Percentiles rank a stretch among this genome's conserved stretches.
Evolutionary conservation across 2,113 vertebrate species (phyloP).

Genomic region (Sceloporus tristichus): DNA sequence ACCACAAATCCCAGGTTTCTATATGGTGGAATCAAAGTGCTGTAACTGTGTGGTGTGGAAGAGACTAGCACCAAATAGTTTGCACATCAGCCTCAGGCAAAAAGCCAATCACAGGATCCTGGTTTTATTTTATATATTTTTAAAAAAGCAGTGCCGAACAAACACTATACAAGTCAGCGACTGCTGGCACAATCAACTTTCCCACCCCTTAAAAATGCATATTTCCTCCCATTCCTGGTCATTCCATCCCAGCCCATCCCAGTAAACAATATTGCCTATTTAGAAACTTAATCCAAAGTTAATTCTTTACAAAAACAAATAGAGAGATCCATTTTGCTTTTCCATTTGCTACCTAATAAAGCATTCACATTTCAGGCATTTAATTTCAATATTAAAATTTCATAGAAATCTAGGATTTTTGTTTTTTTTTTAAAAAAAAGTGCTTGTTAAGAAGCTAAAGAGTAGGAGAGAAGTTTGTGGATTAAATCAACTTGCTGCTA

Average conservation of each 20-base stretch:
- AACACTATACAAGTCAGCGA: slow-evolving; percentile 29
- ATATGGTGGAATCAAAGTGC: no score
- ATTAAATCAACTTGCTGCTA: slow-evolving; percentile 50
- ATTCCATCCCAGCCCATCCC: neutral
- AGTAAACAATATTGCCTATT: neutral
- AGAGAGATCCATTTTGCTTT: slow-evolving; percentile 42
- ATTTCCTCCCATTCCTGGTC: slow-evolving; percentile 2
- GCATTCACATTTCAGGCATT: slow-evolving; percentile 68
- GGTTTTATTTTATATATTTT: neutral
- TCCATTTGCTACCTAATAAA: slow-evolving; percentile 61
- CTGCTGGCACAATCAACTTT: slow-evolving; percentile 34
- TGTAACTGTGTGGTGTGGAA: no score
- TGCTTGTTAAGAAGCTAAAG: slow-evolving; percentile 65
- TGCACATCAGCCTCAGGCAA: slow-evolving; percentile 16
- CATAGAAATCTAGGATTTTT: slow-evolving; percentile 59
- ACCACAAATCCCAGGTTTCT: no score
- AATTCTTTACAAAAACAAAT: slow-evolving; percentile 36
- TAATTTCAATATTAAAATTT: slow-evolving; percentile 47
- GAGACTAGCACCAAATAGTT: slow-evolving; percentile 63
- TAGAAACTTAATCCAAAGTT: slow-evolving; percentile 26
- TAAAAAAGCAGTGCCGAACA: neutral
- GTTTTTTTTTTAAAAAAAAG: slow-evolving; percentile 24
- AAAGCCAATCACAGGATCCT: slow-evolving; percentile 43
- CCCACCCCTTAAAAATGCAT: neutral
- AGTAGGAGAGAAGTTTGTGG: slow-evolving; percentile 40